These are phyloP conservation scores for Pitangus sulphuratus DNA, from an alignment of 2,797 vertebrate species.

Conservation along the genomic window DNA sequence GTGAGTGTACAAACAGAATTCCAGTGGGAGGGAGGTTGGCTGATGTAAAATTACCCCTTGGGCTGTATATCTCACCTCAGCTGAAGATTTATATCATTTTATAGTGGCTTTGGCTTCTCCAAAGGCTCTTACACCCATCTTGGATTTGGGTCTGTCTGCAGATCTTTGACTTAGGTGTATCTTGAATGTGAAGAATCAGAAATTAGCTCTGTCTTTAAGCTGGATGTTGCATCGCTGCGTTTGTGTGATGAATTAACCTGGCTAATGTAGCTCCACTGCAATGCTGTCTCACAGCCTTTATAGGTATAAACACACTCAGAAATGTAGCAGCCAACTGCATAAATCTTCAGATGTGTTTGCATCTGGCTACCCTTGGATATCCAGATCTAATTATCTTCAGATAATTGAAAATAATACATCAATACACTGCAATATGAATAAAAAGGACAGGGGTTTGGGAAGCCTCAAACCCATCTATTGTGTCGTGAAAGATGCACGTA, in stretches of 20 bases:
- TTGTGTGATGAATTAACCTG: conserved; percentile 15
- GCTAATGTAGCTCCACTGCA: background rate
- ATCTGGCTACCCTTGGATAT: conserved; percentile 29
- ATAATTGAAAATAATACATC: conserved; percentile 56
- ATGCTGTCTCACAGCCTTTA: background rate
- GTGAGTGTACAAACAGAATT: background rate
- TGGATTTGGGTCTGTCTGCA: background rate
- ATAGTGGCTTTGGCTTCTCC: background rate
- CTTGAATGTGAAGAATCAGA: background rate
- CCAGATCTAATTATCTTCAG: conserved; percentile 45
- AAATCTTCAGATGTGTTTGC: conserved; percentile 26
- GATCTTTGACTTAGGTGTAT: background rate
- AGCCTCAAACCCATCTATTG: background rate
- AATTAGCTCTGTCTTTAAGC: background rate
- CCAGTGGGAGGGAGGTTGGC: background rate
- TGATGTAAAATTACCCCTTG: background rate
- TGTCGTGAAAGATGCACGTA: background rate
- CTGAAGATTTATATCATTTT: background rate
- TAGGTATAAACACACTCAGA: background rate
- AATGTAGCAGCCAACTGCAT: background rate
- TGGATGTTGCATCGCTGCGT: background rate
- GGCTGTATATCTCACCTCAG: background rate
- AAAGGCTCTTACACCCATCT: background rate
- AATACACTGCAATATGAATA: background rate
- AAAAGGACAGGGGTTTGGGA: background rate